Evolutionary conservation across 2,888 invertebrate genomes (phyloP).

Genomic region (Parnassius mnemosyne): DNA sequence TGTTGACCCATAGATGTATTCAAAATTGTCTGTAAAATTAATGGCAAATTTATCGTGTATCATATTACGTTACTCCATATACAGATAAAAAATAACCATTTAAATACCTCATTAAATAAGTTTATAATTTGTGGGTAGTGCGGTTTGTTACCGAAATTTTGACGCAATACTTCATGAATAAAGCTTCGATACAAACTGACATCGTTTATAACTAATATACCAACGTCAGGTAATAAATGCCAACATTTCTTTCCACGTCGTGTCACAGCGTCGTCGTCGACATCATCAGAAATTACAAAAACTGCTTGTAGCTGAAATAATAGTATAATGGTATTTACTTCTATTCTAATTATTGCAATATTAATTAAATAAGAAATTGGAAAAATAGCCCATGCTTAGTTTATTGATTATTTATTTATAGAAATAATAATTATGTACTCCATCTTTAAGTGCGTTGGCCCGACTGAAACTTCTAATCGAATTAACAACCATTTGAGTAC

Average conservation of each 20-base stretch:
- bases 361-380: too few relatives aligned
- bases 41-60: not conserved
- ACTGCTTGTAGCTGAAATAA: slow-evolving; percentile 80
- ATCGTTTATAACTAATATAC: slow-evolving; percentile 10
- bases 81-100: not conserved
- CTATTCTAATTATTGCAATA: too few relatives aligned
- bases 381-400: too few relatives aligned
- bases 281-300: slow-evolving; percentile 18
- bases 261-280: slow-evolving; percentile 15
- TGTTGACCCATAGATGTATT: slow-evolving; percentile 90
- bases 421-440: too few relatives aligned
- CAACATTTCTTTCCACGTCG: slow-evolving; percentile 20
- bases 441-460: too few relatives aligned
- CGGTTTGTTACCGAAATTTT: slow-evolving; percentile 84
- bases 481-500: too few relatives aligned
- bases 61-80: slow-evolving; percentile 31
- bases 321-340: not conserved
- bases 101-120: slow-evolving; percentile 72
- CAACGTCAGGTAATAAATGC: slow-evolving; percentile 22
- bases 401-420: too few relatives aligned
- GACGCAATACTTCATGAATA: slow-evolving; percentile 70
- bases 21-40: slow-evolving; percentile 57
- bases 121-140: slow-evolving; percentile 88
- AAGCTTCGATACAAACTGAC: slow-evolving; percentile 11
- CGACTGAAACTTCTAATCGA: too few relatives aligned